Evolutionary conservation across 64 coral and sea anemone genomes (phyloP).

Genomic region (Dendronephthya gigantea): DNA sequence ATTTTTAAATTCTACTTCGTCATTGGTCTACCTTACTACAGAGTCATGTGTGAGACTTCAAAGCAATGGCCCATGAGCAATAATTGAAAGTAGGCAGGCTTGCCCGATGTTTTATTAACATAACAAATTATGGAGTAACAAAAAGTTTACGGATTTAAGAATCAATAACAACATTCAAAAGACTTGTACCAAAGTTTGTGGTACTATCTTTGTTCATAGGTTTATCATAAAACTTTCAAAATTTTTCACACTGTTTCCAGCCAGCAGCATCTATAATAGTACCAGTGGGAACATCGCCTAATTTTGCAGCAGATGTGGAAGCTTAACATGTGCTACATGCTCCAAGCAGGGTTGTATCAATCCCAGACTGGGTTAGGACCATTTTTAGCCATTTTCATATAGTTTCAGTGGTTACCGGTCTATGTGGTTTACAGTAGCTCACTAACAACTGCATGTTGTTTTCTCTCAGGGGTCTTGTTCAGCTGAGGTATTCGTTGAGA

Average conservation of each 20-base stretch:
- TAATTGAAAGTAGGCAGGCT: not conserved
- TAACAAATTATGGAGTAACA: no score
- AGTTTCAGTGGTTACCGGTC: not conserved
- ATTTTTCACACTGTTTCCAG: slow-evolving; percentile 24
- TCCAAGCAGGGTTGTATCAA: slow-evolving; percentile 31
- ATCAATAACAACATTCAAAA: not conserved
- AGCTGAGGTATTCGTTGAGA: not conserved
- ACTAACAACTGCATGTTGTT: not conserved
- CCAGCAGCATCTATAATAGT: slow-evolving; percentile 22
- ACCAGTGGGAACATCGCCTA: slow-evolving; percentile 19
- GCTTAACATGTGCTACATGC: slow-evolving; percentile 34
- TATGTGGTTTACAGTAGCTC: not conserved
- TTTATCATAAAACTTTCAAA: slow-evolving; percentile 38
- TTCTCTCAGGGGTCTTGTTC: not conserved
- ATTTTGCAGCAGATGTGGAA: slow-evolving; percentile 27
- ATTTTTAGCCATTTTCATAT: slow-evolving; percentile 36
- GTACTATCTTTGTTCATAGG: slow-evolving; percentile 11
- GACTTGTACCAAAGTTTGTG: not conserved
- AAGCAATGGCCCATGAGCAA: not conserved
- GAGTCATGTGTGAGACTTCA: slow-evolving; percentile 34
- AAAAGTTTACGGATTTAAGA: no score
- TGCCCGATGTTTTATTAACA: no score
- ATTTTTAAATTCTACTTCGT: slow-evolving; percentile 34
- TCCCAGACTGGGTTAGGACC: not conserved
- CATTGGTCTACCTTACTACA: slow-evolving; percentile 1